Conservation (phyloP, 2,113 vertebrate species). For the Catharus minimus region DNA sequence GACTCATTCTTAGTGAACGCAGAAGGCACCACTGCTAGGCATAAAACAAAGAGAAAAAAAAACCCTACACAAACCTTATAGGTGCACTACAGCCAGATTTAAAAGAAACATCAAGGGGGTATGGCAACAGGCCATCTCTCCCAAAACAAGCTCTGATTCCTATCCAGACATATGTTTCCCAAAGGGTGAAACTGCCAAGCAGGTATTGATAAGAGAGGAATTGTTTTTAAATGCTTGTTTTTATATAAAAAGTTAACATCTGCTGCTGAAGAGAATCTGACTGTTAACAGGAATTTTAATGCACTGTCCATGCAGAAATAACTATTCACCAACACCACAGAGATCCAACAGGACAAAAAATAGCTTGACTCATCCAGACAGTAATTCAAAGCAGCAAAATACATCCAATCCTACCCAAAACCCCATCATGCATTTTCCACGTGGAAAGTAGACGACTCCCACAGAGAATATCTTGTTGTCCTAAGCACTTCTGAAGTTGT, state of each 20-base stretch:
- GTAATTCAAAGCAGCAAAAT: constrained; percentile 65
- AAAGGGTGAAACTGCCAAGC: constrained; percentile 6
- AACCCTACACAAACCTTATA: neutral
- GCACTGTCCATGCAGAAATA: neutral
- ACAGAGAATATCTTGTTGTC: constrained; percentile 46
- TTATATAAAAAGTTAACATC: neutral
- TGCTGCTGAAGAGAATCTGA: neutral
- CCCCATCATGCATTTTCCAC: constrained; percentile 37
- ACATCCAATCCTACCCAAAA: constrained; percentile 38
- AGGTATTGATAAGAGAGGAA: constrained; percentile 12
- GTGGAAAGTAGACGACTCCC: constrained; percentile 19
- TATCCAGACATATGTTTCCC: constrained; percentile 20
- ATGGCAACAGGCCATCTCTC: constrained; percentile 30
- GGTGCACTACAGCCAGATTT: neutral
- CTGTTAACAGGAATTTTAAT: neutral
- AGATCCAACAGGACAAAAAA: constrained; percentile 37
- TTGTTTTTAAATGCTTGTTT: neutral
- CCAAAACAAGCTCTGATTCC: constrained; percentile 14
- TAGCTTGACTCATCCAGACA: constrained; percentile 48
- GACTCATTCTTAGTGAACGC: neutral
- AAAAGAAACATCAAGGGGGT: constrained; percentile 50
- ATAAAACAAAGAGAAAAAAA: neutral
- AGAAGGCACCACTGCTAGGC: neutral
- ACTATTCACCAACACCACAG: neutral
- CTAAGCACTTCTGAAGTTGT: constrained; percentile 25